Conservation (phyloP, 2,797 vertebrate genomes). For the Anableps anableps region DNA sequence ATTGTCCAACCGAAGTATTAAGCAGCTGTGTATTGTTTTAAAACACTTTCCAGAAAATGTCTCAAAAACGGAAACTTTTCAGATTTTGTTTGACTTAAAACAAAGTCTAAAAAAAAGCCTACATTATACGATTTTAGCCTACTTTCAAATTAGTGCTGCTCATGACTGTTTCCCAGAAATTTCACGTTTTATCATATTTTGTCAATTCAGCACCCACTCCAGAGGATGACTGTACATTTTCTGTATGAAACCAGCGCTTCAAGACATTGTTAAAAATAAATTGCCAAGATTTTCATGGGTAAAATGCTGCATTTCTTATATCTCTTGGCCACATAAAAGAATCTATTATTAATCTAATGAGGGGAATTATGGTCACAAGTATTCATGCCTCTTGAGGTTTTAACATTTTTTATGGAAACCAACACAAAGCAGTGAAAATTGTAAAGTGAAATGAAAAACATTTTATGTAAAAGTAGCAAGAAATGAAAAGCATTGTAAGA, state of each 20-base stretch:
- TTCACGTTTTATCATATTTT: background rate
- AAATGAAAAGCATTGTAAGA: too few relatives aligned
- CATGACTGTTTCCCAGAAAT: slow-evolving; percentile 37
- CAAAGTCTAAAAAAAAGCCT: slow-evolving; percentile 13
- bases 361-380: background rate
- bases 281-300: background rate
- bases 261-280: background rate
- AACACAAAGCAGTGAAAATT: background rate
- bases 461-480: too few relatives aligned
- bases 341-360: background rate
- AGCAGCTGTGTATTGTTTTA: background rate
- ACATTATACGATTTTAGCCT: slow-evolving; percentile 42
- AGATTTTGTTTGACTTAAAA: background rate
- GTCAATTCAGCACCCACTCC: background rate
- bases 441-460: background rate
- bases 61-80: background rate
- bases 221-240: background rate
- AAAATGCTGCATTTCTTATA: background rate
- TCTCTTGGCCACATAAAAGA: background rate
- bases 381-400: background rate
- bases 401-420: background rate
- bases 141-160: slow-evolving; percentile 30
- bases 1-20: background rate
- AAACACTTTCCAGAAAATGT: background rate
- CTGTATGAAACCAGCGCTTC: background rate